A percentile compares a stretch with the other conserved stretches of the same genome.
These are phyloP conservation scores for Pentalonia nigronervosa DNA, from an alignment of 1,140 invertebrate species.

Conservation along the genomic window DNA sequence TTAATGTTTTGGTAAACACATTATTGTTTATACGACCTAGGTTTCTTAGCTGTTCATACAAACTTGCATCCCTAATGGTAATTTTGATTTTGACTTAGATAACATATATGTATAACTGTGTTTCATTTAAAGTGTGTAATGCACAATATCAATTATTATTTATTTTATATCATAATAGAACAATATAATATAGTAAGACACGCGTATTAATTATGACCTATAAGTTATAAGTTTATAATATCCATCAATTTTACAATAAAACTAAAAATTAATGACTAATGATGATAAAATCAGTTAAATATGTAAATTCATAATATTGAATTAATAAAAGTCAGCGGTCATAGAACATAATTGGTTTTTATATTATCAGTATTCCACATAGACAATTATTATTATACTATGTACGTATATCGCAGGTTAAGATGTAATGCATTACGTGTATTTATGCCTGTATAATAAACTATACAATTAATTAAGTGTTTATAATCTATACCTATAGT, in stretches of 20 bases:
- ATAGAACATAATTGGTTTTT: constrained; percentile 19
- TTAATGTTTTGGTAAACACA: neutral
- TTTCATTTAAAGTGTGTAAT: neutral
- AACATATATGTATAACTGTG: neutral
- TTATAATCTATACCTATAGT: neutral
- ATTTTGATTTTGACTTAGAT: neutral
- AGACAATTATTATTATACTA: constrained; percentile 6
- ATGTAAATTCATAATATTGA: neutral
- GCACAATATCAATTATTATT: neutral
- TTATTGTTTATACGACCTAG: neutral
- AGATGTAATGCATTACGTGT: neutral
- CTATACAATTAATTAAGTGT: neutral
- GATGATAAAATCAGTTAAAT: neutral
- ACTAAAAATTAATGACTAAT: neutral
- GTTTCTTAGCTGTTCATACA: neutral
- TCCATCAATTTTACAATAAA: neutral
- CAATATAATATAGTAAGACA: neutral
- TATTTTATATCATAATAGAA: neutral
- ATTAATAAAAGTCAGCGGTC: neutral
- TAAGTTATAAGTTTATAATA: neutral
- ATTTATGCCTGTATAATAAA: neutral
- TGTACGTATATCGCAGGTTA: neutral
- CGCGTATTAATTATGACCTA: neutral
- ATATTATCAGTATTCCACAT: neutral
- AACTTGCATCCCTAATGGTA: neutral